These are phyloP conservation scores for Sebastes iracundus DNA, from an alignment of 2,797 vertebrate genomes.

Conservation along the genomic window DNA sequence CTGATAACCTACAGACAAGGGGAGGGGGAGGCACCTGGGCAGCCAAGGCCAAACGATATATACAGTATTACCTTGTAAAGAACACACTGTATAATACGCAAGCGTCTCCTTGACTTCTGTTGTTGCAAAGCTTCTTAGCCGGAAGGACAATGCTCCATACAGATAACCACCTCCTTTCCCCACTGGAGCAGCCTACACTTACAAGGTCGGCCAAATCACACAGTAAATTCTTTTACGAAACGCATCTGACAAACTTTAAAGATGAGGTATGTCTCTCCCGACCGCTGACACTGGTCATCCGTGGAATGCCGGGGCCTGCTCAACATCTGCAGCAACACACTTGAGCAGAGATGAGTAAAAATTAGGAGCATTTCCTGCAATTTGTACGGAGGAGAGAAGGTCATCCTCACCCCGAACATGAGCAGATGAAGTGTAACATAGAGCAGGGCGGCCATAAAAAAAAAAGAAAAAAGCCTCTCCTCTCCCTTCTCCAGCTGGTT, in stretches of 20 bases:
- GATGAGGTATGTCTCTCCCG: conserved; percentile 63
- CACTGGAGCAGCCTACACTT: conserved; percentile 34
- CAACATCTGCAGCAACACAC: conserved; percentile 71
- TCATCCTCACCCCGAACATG: conserved; percentile 58
- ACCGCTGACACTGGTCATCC: conserved; percentile 64
- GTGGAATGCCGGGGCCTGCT: conserved; percentile 69
- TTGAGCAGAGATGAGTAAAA: conserved; percentile 64
- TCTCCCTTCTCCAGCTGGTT: conserved; percentile 46
- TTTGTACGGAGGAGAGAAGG: conserved; percentile 56
- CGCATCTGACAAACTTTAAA: conserved; percentile 66
- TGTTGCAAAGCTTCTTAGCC: conserved; percentile 31
- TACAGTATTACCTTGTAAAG: conserved; percentile 57
- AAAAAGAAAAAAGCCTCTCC: conserved; percentile 18
- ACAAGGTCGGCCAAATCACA: conserved; percentile 63
- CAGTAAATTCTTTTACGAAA: conserved; percentile 56
- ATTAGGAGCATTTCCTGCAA: conserved; percentile 76
- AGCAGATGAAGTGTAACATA: conserved; percentile 65
- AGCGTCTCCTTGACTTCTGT: conserved; percentile 43
- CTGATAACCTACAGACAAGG: conserved; percentile 74
- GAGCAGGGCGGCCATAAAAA: conserved; percentile 57
- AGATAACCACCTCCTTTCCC: conserved; percentile 35
- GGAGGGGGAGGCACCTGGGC: conserved; percentile 50
- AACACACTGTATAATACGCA: conserved; percentile 35
- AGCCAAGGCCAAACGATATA: conserved; percentile 65
- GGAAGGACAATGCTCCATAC: conserved; percentile 8